Evolutionary conservation across 2,888 invertebrate species (phyloP), one percentile per base, ranked within the genome.

Genomic region (Branchipolynoe longqiensis): DNA sequence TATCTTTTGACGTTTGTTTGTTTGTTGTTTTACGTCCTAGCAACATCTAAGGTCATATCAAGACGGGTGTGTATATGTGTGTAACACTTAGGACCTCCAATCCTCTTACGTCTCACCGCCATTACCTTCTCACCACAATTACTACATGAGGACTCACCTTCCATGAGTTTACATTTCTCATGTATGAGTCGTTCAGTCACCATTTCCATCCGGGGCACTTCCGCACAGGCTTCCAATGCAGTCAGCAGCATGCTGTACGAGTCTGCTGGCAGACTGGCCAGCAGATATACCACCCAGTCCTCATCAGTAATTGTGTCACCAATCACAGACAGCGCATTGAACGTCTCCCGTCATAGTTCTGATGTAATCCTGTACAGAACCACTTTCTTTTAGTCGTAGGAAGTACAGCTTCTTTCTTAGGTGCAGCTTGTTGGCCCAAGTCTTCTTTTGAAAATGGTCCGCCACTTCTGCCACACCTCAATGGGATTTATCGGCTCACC

Each of bases 361-460:
- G 6, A 69, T 64, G 33, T 83, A 62, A 6, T 83, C 38, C 18
- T 58, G 62, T 36, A 84, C 84, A 0, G 69, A 73, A 41, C 31
- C 84, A 38, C 84, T 33, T 25, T 84, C 41, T 14, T 64, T 25
- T 18, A 84, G 33, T 62, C 33, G 48, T 74, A 78, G 25, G 0
- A 31, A 81, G 41, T 56, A 58, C 22, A 85, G 48, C 58, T 33
- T 84, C 38, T 33, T 73, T 36, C 81, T 33, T 22, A 85, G 62
- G 18, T 48, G 6, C 59, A 81, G 28, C 54, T 81, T 54, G 31
- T 81, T 81, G 0, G 78, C 81, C 85, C 78, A 85, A 12, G 58
- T 28, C 58, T 84, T 84, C 36, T 85, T 85, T 62, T 85, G 85
- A 38, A 85, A 85, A 25, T 85, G 85, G 41, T 81, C 62, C 6